phyloP scores from a whole-genome alignment of 2,113 vertebrate genomes.

The Crotalus tigris region DNA sequence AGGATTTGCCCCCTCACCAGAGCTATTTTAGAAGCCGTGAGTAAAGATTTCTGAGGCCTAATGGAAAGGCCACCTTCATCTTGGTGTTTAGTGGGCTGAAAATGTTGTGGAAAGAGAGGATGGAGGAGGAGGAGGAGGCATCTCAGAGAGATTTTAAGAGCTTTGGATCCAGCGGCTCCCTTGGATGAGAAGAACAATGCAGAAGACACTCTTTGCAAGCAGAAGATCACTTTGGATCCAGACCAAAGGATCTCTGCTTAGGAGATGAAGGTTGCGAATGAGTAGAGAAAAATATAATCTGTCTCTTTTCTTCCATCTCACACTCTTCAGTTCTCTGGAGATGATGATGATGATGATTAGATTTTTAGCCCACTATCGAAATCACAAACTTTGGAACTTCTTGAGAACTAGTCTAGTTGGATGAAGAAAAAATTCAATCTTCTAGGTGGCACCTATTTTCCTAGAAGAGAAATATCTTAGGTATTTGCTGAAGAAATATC shows the following conservation, averaged over 20 bases:
- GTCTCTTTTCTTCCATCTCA: neutral
- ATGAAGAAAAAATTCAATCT: neutral
- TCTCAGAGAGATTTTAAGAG: neutral
- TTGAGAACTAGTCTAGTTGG: neutral
- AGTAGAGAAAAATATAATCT: neutral
- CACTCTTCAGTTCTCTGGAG: neutral
- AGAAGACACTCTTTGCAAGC: neutral
- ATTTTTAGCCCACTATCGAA: neutral
- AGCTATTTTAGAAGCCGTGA: slow-evolving; percentile 2
- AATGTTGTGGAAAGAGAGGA: neutral
- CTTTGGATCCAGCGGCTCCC: neutral
- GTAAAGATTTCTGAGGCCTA: neutral
- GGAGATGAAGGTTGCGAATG: neutral
- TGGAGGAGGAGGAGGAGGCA: neutral
- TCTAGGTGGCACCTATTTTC: neutral
- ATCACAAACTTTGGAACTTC: neutral
- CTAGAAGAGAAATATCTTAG: neutral
- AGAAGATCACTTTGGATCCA: neutral
- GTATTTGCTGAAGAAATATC: too few species aligned
- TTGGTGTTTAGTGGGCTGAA: neutral
- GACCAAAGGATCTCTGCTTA: neutral
- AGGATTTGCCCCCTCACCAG: neutral
- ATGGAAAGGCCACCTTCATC: neutral
- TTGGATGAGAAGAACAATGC: neutral
- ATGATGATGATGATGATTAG: neutral